Evolutionary conservation across 1,140 invertebrate genomes (phyloP), one percentile per base, ranked within the genome.

Genomic region (Solenopsis invicta): DNA sequence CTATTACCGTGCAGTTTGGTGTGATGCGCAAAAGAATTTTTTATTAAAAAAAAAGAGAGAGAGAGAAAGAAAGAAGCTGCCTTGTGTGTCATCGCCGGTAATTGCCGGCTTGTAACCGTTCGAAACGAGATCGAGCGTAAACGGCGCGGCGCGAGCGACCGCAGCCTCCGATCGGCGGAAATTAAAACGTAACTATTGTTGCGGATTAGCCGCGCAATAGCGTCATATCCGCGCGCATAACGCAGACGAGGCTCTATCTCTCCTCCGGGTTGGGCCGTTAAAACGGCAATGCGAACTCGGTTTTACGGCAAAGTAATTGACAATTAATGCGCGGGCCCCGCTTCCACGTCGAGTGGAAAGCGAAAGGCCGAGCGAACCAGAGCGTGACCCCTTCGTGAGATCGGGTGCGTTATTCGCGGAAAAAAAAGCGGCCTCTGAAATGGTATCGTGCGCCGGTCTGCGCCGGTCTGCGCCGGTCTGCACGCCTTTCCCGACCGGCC

Each of bases 331-430:
- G 67, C 52, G 67, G 66, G 48, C 56, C 10, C 18, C 37, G 80
- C 50, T 48, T 21, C 52, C 66, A 52, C 24, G 48, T 6, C 50
- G 24, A 67, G 71, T 76, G 80, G 86, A 87, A 87, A 87, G 86
- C 86, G 86, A 87, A 87, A 87, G 86, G 86, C 80, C 59, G 52
- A 8, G 29, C 59, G 48, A 85, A 87, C n/a, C 69, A 84, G 80
- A 85, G 80, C 80, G 56, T 62, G 64, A 75, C 80, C 59, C 48
- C n/a, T 64, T 41, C 64, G 67, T 64, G 69, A 85, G 86, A 85
- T 87, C 80, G 80, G 66, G 77, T n/a, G 29, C 77, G 77, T 69
- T 67, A 85, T 18, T 24, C 69, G 37, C 80, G 69, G 41, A 48
- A 84, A 59, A 67, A 82, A 41, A n/a, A 81, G 34, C 37, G 13